Evolutionary conservation across 1,140 invertebrate species (phyloP).

Genomic region (Eufriesea mexicana): DNA sequence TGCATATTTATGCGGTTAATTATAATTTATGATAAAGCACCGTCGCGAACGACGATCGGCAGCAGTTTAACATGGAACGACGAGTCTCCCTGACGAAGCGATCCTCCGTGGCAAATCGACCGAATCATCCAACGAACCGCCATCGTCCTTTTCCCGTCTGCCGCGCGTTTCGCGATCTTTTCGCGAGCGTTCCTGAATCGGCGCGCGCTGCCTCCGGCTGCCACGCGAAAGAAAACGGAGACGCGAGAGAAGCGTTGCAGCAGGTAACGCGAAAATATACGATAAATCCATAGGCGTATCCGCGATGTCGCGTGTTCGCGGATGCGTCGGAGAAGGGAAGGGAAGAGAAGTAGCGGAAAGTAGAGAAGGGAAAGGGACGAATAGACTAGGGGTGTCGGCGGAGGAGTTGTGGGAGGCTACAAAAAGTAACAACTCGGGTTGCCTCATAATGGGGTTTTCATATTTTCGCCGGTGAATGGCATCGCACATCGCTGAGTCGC

Average conservation of each 20-base stretch:
- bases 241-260: too few relatives aligned
- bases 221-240: too few relatives aligned
- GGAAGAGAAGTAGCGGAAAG: background rate
- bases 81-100: conserved; percentile 28
- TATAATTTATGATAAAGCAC: conserved; percentile 82
- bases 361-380: too few relatives aligned
- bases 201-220: too few relatives aligned
- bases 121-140: background rate
- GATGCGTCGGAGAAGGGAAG: background rate
- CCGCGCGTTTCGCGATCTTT: too few relatives aligned
- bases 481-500: conserved; percentile 76
- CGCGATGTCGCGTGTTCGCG: conserved; percentile 26
- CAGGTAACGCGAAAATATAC: conserved; percentile 74
- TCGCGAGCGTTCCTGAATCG: background rate
- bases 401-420: background rate
- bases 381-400: background rate
- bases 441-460: conserved; percentile 74
- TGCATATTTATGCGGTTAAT: conserved; percentile 83
- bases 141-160: background rate
- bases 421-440: conserved; percentile 53
- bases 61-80: conserved; percentile 31
- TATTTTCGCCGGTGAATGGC: conserved; percentile 77
- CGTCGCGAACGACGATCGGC: conserved; percentile 76
- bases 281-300: conserved; percentile 71
- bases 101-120: conserved; percentile 25